phyloP scores from a whole-genome alignment of 1,140 invertebrate genomes.

The Stegodyphus mimosarum region DNA sequence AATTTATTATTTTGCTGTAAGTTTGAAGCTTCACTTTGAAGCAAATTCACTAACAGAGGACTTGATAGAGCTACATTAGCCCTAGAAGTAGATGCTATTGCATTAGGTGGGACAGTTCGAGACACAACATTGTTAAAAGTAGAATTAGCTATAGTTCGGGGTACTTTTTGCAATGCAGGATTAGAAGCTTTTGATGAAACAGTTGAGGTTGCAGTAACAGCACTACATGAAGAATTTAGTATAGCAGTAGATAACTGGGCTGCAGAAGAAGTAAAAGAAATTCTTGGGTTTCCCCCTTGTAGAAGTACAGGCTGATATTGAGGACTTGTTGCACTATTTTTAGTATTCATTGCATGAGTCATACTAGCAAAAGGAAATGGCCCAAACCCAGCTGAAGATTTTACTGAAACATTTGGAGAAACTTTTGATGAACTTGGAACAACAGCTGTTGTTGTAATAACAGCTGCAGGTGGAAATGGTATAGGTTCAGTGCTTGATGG shows the following conservation, averaged over 20 bases:
- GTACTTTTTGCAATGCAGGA: slow-evolving; percentile 34
- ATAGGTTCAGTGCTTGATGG: slow-evolving; percentile 66
- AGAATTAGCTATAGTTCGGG: slow-evolving; percentile 40
- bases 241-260: slow-evolving; percentile 64
- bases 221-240: slow-evolving; percentile 65
- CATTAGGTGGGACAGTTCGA: slow-evolving; percentile 43
- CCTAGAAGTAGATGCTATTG: slow-evolving; percentile 35
- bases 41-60: slow-evolving; percentile 88
- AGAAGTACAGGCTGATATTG: slow-evolving; percentile 56
- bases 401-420: slow-evolving; percentile 66
- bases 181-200: slow-evolving; percentile 17
- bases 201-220: slow-evolving; percentile 69
- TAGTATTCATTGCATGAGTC: slow-evolving; percentile 81
- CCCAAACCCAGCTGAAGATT: slow-evolving; percentile 70
- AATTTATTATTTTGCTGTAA: slow-evolving; percentile 52
- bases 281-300: slow-evolving; percentile 54
- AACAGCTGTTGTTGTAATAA: slow-evolving; percentile 61
- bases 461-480: slow-evolving; percentile 64
- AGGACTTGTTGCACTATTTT: slow-evolving; percentile 65
- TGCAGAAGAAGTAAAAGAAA: slow-evolving; percentile 59
- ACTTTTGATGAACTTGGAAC: slow-evolving; percentile 57
- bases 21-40: slow-evolving; percentile 79
- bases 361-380: slow-evolving; percentile 89
- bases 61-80: slow-evolving; percentile 79
- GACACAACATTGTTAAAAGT: slow-evolving; percentile 58